Base-by-base conservation (phyloP, 2,888 invertebrate species). In the Xestobium rufovillosum region DNA sequence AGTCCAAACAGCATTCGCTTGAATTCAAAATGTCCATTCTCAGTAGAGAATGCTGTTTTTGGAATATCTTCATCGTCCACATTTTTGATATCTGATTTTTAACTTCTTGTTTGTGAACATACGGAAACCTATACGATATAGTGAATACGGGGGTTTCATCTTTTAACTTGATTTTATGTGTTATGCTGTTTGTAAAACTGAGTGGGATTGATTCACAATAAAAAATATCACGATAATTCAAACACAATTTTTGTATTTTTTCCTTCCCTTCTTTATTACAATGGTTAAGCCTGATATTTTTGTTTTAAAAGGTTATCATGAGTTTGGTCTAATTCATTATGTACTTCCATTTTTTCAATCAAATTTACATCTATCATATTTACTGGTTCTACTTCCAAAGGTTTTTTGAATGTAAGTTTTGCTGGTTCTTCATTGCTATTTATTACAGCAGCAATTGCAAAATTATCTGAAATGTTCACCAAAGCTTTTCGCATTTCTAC, bases 111-210 rank as follows among this genome's bases (percentile, higher is more conserved):
- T 19, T 19, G 23, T 19, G 23, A 19, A 19, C 23, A 6, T 19
- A 6, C n/a, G 23, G 23, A 19, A 8, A 19, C n/a, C 23, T 19
- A 19, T 19, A 19, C 23, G 23, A 19, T n/a, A 8, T 19, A 8
- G 23, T 19, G n/a, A 19, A 19, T 19, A 19, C n/a, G 23, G 23
- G 23, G 6, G 23, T 19, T n/a, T 19, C 23, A 19, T 19, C 23
- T 8, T 6, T 19, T 19, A 19, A 19, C 6, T 19, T 19, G n/a
- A 19, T 19, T 19, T 19, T 19, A n/a, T 19, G 23, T 19, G 6
- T 6, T 8, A 19, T 19, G 6, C n/a, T 19, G 23, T 19, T 19
- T 19, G 23, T 19, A n/a, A 19, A 19, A 19, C 6, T 19, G 6
- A 19, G n/a, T 6, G 23, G 23, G n/a, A n/a, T 19, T 19, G 6